These are phyloP conservation scores for Thunnus albacares DNA, from an alignment of 2,797 vertebrate genomes.

Conservation along the genomic window DNA sequence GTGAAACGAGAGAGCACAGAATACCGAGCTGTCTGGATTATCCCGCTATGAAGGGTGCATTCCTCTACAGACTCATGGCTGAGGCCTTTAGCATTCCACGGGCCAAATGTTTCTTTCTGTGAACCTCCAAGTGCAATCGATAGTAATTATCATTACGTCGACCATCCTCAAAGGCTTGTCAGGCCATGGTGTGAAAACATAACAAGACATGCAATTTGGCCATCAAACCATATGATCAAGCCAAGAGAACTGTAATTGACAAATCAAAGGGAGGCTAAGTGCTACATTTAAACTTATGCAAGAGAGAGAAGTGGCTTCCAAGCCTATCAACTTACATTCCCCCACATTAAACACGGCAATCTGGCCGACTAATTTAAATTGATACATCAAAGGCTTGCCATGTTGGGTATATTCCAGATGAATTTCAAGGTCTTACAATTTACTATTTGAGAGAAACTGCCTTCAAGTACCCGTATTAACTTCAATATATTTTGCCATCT, in stretches of 20 bases:
- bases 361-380: conserved; percentile 86
- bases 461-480: conserved; percentile 78
- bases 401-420: conserved; percentile 84
- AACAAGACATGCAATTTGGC: conserved; percentile 86
- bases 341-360: conserved; percentile 85
- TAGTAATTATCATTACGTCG: conserved; percentile 81
- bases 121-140: conserved; percentile 77
- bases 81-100: conserved; percentile 70
- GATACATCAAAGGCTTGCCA: conserved; percentile 87
- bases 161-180: conserved; percentile 86
- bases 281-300: conserved; percentile 82
- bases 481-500: conserved; percentile 73
- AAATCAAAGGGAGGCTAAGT: conserved; percentile 88
- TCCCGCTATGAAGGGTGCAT: conserved; percentile 75
- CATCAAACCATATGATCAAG: conserved; percentile 85
- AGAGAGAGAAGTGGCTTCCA: conserved; percentile 84
- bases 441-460: conserved; percentile 78
- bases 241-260: conserved; percentile 85
- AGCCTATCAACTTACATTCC: conserved; percentile 86
- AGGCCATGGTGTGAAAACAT: conserved; percentile 83
- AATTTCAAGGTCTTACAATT: conserved; percentile 85
- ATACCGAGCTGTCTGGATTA: conserved; percentile 82
- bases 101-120: conserved; percentile 63
- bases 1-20: conserved; percentile 76
- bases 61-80: conserved; percentile 73